Evolutionary conservation across 2,888 invertebrate species (phyloP).

Genomic region (Chydorus sphaericus): DNA sequence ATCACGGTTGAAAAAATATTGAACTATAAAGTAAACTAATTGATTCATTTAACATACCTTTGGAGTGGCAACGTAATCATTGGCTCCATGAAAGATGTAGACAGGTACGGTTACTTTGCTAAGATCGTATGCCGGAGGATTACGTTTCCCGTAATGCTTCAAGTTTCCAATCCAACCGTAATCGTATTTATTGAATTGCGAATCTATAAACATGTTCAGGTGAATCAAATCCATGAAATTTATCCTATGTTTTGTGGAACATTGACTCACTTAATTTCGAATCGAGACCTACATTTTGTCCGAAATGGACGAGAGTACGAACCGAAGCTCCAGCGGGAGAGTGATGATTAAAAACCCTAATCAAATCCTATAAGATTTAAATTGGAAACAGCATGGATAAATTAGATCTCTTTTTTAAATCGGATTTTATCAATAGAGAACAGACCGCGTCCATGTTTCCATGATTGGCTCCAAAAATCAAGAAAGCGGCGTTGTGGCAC

Average conservation of each 20-base stretch:
- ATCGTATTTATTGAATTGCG: background rate
- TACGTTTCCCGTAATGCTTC: conserved; percentile 14
- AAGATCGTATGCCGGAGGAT: conserved; percentile 19
- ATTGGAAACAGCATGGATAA: no score
- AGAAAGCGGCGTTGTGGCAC: no score
- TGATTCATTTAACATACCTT: no score
- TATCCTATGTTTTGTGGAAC: background rate
- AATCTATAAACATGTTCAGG: no score
- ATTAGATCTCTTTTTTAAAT: no score
- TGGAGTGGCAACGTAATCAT: background rate
- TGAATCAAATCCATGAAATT: no score
- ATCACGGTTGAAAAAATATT: background rate
- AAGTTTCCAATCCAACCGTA: conserved; percentile 18
- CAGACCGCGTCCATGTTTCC: no score
- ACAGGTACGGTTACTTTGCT: conserved; percentile 14
- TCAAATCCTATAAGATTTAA: no score
- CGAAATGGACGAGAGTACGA: conserved; percentile 25
- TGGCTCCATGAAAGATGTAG: background rate
- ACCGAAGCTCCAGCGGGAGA: conserved; percentile 26
- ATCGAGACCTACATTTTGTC: conserved; percentile 20
- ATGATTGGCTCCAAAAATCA: no score
- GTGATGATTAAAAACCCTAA: no score
- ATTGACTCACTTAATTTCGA: background rate
- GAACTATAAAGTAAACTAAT: no score
- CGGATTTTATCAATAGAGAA: no score